Evolutionary conservation across 2,888 invertebrate genomes (phyloP), one percentile per base, ranked within the genome.

Genomic region (Scotopteryx bipunctaria): DNA sequence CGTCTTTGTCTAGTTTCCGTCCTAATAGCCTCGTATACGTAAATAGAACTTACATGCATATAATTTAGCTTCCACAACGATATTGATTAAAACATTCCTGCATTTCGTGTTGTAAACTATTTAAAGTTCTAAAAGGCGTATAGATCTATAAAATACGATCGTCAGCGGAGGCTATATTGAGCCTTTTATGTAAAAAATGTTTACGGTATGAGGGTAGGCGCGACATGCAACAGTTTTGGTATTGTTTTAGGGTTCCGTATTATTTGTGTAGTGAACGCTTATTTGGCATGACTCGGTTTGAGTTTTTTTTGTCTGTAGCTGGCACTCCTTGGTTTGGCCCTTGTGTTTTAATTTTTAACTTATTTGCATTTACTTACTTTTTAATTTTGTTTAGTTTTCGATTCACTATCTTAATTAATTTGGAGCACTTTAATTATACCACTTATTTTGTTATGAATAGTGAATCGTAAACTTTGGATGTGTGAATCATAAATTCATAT

Each of bases 281-380:
- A 62, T 73, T 47, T 47, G 47, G 89, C 89, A 89, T 89, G 89
- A 72, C 76, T 80, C 72, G 61, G 69, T 81, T 77, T 78, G 67
- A 73, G 61, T 73, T 72, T 66, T 68, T 25, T 70, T 83, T 73
- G 78, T 86, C 83, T 82, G 87, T 88, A 89, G 88, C 82, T 87
- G 89, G 89, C 89, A 89, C 89, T 81, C 85, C 81, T 81, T 87
- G 88, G 89, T 88, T 88, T 86, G 88, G 86, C 85, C 86, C 86
- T 84, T 85, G 81, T 86, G 76, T 83, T 78, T 76, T 69, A 69
- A 71, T 74, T 57, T 65, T 67, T 69, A 61, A 64, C 61, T 69
- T 62, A 68, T 63, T 60, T 60, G 58, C 75, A 66, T 63, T 55
- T 14, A 31, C n/a, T n/a, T n/a, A 27, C 31, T 44, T 68, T 64